Conservation (phyloP, 2,797 vertebrate species). For the Acrocephalus scirpaceus region DNA sequence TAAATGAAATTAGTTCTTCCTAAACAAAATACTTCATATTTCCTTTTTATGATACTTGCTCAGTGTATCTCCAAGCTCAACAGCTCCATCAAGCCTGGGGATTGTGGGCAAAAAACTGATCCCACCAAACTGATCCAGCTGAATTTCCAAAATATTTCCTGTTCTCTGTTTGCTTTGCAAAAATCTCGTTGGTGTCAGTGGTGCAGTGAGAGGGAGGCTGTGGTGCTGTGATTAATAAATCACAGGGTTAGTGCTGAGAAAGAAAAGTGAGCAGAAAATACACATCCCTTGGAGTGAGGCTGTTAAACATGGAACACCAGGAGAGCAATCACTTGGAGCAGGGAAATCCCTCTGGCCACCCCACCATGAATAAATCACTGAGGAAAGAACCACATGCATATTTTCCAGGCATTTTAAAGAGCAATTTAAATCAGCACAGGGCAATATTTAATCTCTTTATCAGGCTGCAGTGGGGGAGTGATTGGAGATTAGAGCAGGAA, state of each 20-base stretch:
- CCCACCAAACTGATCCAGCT: not conserved
- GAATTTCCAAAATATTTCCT: not conserved
- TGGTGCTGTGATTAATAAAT: not conserved
- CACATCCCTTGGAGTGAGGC: not conserved
- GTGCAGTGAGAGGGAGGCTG: not conserved
- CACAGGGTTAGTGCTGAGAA: not conserved
- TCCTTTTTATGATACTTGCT: constrained; percentile 33
- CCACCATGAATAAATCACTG: not conserved
- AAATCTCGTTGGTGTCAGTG: not conserved
- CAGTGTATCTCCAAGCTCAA: not conserved
- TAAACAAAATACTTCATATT: constrained; percentile 43
- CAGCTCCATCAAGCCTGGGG: not conserved
- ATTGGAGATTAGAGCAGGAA: constrained; percentile 7
- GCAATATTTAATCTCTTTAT: constrained; percentile 30
- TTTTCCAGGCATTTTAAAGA: constrained; percentile 22
- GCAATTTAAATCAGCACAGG: not conserved
- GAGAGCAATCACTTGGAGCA: not conserved
- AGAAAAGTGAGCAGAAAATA: not conserved
- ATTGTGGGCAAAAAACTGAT: not conserved
- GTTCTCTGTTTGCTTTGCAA: not conserved
- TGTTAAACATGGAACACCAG: not conserved
- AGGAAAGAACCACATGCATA: not conserved
- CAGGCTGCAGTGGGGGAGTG: not conserved
- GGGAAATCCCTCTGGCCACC: not conserved
- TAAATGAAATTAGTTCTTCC: constrained; percentile 65